A percentile compares a stretch with the other conserved stretches of the same genome.
phyloP scores from a whole-genome alignment of 2,113 vertebrate species.

The Protomyctophum bolini region DNA sequence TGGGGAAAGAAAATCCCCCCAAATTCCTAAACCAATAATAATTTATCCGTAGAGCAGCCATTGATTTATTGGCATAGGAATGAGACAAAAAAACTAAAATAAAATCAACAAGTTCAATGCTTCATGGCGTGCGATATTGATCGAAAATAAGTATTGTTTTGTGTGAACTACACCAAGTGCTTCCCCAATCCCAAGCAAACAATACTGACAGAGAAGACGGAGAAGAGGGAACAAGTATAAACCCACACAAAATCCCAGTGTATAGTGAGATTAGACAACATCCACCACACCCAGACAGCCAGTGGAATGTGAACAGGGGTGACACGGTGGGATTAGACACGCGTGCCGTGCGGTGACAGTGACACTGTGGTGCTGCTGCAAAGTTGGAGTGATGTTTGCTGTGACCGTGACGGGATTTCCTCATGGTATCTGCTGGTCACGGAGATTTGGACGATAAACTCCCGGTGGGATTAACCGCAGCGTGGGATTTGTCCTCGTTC shows the following conservation, averaged over 20 bases:
- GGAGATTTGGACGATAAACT: conserved; percentile 32
- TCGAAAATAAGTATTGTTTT: too few species aligned
- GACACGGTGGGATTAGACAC: not conserved
- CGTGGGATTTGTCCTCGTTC: too few species aligned
- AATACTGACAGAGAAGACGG: conserved; percentile 5
- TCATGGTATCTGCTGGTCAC: conserved; percentile 18
- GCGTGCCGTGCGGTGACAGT: not conserved
- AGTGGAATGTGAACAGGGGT: conserved; percentile 6
- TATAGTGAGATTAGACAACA: conserved; percentile 14
- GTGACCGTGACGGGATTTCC: conserved; percentile 29
- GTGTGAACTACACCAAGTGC: not conserved
- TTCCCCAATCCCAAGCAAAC: conserved; percentile 31
- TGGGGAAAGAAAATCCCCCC: too few species aligned
- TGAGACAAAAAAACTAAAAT: too few species aligned
- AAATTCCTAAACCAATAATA: too few species aligned
- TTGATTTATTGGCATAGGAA: too few species aligned
- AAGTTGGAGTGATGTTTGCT: conserved; percentile 25
- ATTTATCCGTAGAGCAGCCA: too few species aligned
- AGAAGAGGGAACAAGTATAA: not conserved
- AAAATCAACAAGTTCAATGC: too few species aligned
- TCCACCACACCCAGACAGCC: not conserved
- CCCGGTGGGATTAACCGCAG: too few species aligned
- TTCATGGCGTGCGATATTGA: too few species aligned
- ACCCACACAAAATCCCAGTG: not conserved
- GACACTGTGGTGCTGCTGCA: not conserved